These are phyloP conservation scores for Arctopsyche grandis DNA, from an alignment of 1,140 invertebrate genomes.

Conservation along the genomic window DNA sequence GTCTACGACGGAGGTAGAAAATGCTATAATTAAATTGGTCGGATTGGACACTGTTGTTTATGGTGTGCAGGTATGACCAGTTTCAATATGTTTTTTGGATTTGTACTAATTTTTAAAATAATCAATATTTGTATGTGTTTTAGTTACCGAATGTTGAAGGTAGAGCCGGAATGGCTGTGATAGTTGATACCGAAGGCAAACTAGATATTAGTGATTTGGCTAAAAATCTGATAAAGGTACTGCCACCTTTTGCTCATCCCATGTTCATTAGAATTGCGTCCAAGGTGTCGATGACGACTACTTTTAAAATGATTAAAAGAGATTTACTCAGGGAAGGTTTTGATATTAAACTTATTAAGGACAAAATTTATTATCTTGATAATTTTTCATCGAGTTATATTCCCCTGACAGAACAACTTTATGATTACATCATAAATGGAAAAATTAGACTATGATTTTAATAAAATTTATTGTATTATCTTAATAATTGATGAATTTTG, in stretches of 20 bases:
- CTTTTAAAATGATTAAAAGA: slow-evolving; percentile 91
- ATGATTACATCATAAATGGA: slow-evolving; percentile 72
- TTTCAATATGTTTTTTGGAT: neutral
- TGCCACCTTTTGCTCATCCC: slow-evolving; percentile 88
- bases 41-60: slow-evolving; percentile 83
- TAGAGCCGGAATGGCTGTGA: slow-evolving; percentile 92
- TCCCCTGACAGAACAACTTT: slow-evolving; percentile 74
- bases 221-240: slow-evolving; percentile 71
- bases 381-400: slow-evolving; percentile 71
- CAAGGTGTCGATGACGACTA: slow-evolving; percentile 86
- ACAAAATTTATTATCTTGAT: slow-evolving; percentile 81
- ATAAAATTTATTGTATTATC: neutral
- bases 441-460: slow-evolving; percentile 67
- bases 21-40: slow-evolving; percentile 84
- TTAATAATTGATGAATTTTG: no score
- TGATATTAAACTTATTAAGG: slow-evolving; percentile 71
- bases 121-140: slow-evolving; percentile 48
- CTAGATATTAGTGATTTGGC: slow-evolving; percentile 75
- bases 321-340: slow-evolving; percentile 84
- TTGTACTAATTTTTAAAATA: neutral
- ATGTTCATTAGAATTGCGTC: slow-evolving; percentile 87
- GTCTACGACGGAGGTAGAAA: slow-evolving; percentile 94
- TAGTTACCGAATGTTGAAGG: slow-evolving; percentile 87
- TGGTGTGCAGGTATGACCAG: slow-evolving; percentile 83
- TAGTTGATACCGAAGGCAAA: slow-evolving; percentile 78